phyloP scores from a whole-genome alignment of 2,888 invertebrate genomes.

The Zhuqinia jingwanae region DNA sequence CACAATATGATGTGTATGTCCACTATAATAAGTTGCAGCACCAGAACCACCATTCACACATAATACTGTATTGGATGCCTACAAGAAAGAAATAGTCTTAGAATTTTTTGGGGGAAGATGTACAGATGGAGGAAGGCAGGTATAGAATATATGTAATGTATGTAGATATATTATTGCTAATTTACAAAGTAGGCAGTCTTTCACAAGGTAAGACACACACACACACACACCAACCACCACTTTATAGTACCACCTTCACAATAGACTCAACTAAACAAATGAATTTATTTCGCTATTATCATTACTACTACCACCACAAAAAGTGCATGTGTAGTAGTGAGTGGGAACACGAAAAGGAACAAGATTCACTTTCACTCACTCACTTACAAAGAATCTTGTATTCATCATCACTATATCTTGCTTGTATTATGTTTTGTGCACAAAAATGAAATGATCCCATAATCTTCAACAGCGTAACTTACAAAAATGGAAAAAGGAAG shows the following conservation, averaged over 20 bases:
- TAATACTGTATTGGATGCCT: constrained; percentile 21
- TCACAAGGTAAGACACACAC: constrained; percentile 64
- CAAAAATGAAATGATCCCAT: too few relatives aligned
- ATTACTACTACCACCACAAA: not conserved
- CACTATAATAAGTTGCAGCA: not conserved
- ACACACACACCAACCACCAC: too few relatives aligned
- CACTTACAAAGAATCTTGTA: too few relatives aligned
- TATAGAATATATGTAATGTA: too few relatives aligned
- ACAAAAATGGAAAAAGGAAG: too few relatives aligned
- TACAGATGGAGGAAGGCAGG: constrained; percentile 31
- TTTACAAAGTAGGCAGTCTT: constrained; percentile 52
- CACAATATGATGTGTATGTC: constrained; percentile 21
- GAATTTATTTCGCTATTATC: constrained; percentile 24
- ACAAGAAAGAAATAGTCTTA: not conserved
- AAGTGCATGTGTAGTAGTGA: constrained; percentile 13
- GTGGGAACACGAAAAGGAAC: constrained; percentile 41
- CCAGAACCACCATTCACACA: not conserved
- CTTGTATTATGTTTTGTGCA: too few relatives aligned
- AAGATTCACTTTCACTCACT: constrained; percentile 65
- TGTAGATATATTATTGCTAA: constrained; percentile 1
- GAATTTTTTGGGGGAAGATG: constrained; percentile 58
- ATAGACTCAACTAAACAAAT: not conserved
- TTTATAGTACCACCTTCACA: not conserved
- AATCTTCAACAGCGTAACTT: too few relatives aligned
- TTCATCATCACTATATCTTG: too few relatives aligned